Conservation (phyloP, 1,140 invertebrate species). For the Polypedilum pembai region DNA sequence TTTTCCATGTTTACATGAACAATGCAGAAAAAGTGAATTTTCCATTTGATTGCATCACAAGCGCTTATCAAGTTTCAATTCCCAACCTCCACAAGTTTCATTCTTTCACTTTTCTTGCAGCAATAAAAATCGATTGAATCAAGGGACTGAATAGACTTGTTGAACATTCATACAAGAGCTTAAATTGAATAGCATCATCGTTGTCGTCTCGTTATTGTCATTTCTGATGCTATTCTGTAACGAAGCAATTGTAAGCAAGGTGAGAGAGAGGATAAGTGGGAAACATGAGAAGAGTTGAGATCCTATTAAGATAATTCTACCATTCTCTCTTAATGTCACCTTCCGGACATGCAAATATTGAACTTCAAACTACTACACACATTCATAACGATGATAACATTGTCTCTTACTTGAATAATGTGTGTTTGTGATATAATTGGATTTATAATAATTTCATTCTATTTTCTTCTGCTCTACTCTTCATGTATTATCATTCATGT, state of each 20-base stretch:
- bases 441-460: not conserved
- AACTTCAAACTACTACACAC: not conserved
- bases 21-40: not conserved
- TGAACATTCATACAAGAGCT: too few relatives aligned
- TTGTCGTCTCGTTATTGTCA: too few relatives aligned
- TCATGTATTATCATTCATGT: not conserved
- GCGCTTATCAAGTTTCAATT: not conserved
- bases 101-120: too few relatives aligned
- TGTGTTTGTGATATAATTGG: not conserved
- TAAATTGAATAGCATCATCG: too few relatives aligned
- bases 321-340: not conserved
- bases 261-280: not conserved
- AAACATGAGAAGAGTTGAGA: not conserved
- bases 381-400: not conserved
- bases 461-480: not conserved
- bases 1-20: not conserved
- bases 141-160: too few relatives aligned
- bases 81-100: too few relatives aligned
- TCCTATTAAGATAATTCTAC: slow-evolving; percentile 8
- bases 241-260: not conserved
- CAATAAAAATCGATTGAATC: too few relatives aligned
- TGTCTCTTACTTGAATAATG: not conserved
- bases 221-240: too few relatives aligned
- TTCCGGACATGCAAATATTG: slow-evolving; percentile 6
- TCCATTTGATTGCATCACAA: not conserved